Conservation (phyloP, 2,888 invertebrate species). For the Caenorhabditis wallacei region DNA sequence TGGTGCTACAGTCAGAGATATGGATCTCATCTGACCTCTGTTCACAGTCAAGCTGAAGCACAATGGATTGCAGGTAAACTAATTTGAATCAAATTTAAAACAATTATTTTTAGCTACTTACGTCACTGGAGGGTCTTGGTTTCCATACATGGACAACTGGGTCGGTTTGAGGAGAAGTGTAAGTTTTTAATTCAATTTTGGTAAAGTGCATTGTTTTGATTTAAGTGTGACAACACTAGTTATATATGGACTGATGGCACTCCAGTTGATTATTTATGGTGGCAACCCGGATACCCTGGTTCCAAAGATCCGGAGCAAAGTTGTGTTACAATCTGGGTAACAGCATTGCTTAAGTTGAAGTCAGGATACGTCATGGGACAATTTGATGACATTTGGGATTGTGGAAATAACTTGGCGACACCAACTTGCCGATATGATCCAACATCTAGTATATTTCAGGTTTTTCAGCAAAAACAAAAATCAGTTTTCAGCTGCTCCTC, state of each 20-base stretch:
- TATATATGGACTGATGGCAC: conserved; percentile 60
- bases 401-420: conserved; percentile 52
- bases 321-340: conserved; percentile 56
- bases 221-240: conserved; percentile 48
- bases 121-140: not conserved
- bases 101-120: conserved; percentile 30
- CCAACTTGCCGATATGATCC: conserved; percentile 55
- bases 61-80: conserved; percentile 51
- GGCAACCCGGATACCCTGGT: conserved; percentile 53
- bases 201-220: not conserved
- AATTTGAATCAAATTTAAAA: not conserved
- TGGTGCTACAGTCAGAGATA: conserved; percentile 44
- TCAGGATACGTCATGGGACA: conserved; percentile 40
- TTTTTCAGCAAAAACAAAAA: not conserved
- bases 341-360: conserved; percentile 4
- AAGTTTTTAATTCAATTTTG: not conserved
- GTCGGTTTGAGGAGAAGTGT: conserved; percentile 46
- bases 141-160: conserved; percentile 55
- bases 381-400: conserved; percentile 61
- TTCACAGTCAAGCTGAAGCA: conserved; percentile 56
- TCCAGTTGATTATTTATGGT: conserved; percentile 50
- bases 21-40: conserved; percentile 47
- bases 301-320: conserved; percentile 44
- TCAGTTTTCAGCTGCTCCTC: conserved; percentile 23
- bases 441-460: conserved; percentile 17